These are phyloP conservation scores for Conus betulinus DNA, from an alignment of 1,140 invertebrate genomes.

Conservation along the genomic window DNA sequence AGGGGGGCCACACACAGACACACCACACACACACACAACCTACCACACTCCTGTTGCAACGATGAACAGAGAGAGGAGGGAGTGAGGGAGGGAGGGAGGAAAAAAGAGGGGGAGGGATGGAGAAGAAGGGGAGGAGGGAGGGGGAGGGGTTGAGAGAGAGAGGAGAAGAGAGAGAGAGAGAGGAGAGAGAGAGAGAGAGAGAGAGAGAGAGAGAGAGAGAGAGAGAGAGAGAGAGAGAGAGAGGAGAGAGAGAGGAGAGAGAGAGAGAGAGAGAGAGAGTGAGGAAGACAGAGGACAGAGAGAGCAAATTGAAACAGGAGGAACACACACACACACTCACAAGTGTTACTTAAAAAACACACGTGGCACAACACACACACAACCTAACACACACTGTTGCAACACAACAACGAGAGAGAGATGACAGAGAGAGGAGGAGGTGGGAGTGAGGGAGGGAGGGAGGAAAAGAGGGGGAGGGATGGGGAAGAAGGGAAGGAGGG, in stretches of 20 bases:
- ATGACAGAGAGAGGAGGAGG: background rate
- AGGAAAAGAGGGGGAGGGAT: background rate
- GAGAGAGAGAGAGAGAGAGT: too few species aligned
- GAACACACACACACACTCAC: too few species aligned
- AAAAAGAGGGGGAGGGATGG: background rate
- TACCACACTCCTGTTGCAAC: background rate
- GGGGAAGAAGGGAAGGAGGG: background rate
- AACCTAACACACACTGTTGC: too few species aligned
- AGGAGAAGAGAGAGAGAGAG: constrained; percentile 12
- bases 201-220: constrained; percentile 35
- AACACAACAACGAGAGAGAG: background rate
- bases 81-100: too few species aligned
- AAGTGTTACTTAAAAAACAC: too few species aligned
- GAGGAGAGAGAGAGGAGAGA: too few species aligned
- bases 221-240: background rate
- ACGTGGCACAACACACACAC: too few species aligned
- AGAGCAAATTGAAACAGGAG: too few species aligned
- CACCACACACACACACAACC: constrained; percentile 14
- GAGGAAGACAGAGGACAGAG: too few species aligned
- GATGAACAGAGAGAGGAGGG: too few species aligned
- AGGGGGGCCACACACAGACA: background rate
- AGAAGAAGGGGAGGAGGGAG: background rate
- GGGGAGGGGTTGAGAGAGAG: background rate
- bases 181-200: constrained; percentile 35
- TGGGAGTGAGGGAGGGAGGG: background rate